Conservation (phyloP, 2,113 vertebrate genomes). For the Oreotrochilus melanogaster region DNA sequence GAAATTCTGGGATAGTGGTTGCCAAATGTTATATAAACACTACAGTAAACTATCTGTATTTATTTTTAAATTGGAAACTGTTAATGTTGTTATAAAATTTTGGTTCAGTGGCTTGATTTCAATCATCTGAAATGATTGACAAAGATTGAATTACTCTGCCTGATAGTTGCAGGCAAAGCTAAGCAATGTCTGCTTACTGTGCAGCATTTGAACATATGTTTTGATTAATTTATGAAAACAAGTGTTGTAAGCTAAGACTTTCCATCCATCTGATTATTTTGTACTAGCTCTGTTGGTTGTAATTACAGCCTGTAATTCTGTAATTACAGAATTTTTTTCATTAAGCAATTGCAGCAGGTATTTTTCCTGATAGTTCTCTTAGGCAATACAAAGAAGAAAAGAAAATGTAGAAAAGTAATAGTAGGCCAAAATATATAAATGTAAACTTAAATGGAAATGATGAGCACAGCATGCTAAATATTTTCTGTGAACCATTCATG, state of each 20-base stretch:
- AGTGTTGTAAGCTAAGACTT: neutral
- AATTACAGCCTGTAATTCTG: conserved; percentile 42
- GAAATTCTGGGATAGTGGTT: neutral
- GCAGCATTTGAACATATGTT: conserved; percentile 25
- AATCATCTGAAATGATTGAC: neutral
- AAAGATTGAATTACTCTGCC: neutral
- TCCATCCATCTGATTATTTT: conserved; percentile 45
- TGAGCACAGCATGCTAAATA: neutral
- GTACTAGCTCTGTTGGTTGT: conserved; percentile 6
- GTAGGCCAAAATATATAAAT: neutral
- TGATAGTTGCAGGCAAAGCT: conserved; percentile 15
- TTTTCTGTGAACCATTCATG: neutral
- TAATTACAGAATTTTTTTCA: neutral
- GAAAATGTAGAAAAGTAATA: neutral
- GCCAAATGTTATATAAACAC: neutral
- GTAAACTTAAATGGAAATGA: conserved; percentile 11
- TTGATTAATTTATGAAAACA: conserved; percentile 47
- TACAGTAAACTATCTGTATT: neutral
- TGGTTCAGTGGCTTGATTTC: conserved; percentile 11
- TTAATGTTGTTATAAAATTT: neutral
- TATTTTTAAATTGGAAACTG: neutral
- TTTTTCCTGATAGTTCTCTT: conserved; percentile 46
- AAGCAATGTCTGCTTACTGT: neutral
- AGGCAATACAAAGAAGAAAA: neutral
- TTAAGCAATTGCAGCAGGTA: conserved; percentile 38